Conservation (phyloP, 2,888 invertebrate species). For the Esperia sulphurella region DNA sequence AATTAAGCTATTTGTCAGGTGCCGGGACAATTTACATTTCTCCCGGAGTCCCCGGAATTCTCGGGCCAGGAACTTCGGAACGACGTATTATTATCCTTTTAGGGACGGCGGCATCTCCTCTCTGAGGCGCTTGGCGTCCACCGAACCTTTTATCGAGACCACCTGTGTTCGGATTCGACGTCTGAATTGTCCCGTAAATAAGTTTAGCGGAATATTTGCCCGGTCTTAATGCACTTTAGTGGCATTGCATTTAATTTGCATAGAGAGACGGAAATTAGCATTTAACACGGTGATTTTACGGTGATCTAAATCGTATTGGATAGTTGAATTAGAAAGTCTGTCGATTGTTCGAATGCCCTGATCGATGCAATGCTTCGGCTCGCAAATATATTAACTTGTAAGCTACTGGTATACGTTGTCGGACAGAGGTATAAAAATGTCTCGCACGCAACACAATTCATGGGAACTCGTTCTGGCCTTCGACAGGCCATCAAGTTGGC, state of each 20-base stretch:
- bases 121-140: slow-evolving; percentile 48
- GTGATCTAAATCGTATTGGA: slow-evolving; percentile 18
- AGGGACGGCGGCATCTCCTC: slow-evolving; percentile 68
- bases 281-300: slow-evolving; percentile 53
- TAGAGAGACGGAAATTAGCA: slow-evolving; percentile 64
- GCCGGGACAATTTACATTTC: slow-evolving; percentile 73
- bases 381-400: slow-evolving; percentile 57
- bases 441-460: slow-evolving; percentile 65
- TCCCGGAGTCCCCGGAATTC: slow-evolving; percentile 57
- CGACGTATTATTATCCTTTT: slow-evolving; percentile 79
- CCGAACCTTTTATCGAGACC: slow-evolving; percentile 73
- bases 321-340: slow-evolving; percentile 45
- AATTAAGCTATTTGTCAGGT: slow-evolving; percentile 79
- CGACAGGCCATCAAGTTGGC: slow-evolving; percentile 65
- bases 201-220: slow-evolving; percentile 71
- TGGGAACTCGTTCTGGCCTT: slow-evolving; percentile 62
- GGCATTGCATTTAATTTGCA: slow-evolving; percentile 63
- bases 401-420: slow-evolving; percentile 49
- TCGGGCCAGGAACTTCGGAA: slow-evolving; percentile 55
- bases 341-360: slow-evolving; percentile 19
- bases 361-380: slow-evolving; percentile 15
- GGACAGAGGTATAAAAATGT: slow-evolving; percentile 70
- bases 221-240: slow-evolving; percentile 66
- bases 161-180: slow-evolving; percentile 71
- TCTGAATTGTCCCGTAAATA: slow-evolving; percentile 79